phyloP scores from a whole-genome alignment of 92 coral and sea anemone species.

The Porites cylindrica region DNA sequence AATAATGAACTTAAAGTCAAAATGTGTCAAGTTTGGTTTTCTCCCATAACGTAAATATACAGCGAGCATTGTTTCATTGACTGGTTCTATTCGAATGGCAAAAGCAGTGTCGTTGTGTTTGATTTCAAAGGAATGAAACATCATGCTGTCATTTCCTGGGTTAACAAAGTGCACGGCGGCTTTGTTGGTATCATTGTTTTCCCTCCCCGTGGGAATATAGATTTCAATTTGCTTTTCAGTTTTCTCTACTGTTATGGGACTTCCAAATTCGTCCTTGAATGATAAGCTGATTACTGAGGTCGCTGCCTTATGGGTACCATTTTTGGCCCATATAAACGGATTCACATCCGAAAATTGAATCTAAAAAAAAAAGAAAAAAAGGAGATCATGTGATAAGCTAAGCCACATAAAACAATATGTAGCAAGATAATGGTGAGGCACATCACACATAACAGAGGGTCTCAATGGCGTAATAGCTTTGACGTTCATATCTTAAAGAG shows the following conservation, averaged over 20 bases:
- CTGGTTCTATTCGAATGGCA: slow-evolving; percentile 42
- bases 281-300: slow-evolving; percentile 63
- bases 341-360: slow-evolving; percentile 35
- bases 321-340: slow-evolving; percentile 62
- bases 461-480: no score
- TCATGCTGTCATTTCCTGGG: slow-evolving; percentile 50
- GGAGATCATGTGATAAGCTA: background rate
- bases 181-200: background rate
- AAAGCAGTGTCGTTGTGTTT: slow-evolving; percentile 66
- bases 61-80: slow-evolving; percentile 41
- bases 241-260: slow-evolving; percentile 42
- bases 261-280: slow-evolving; percentile 39
- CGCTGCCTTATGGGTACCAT: slow-evolving; percentile 14
- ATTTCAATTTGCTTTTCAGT: slow-evolving; percentile 33
- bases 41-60: slow-evolving; percentile 58
- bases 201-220: slow-evolving; percentile 39
- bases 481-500: no score
- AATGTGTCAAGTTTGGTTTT: slow-evolving; percentile 59
- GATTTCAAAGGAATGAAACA: slow-evolving; percentile 52
- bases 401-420: background rate
- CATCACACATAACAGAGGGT: background rate
- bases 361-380: background rate
- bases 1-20: slow-evolving; percentile 55
- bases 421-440: background rate
- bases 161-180: slow-evolving; percentile 22